Evolutionary conservation across 2,797 vertebrate species (phyloP).

Genomic region (Ispidina lecontei): DNA sequence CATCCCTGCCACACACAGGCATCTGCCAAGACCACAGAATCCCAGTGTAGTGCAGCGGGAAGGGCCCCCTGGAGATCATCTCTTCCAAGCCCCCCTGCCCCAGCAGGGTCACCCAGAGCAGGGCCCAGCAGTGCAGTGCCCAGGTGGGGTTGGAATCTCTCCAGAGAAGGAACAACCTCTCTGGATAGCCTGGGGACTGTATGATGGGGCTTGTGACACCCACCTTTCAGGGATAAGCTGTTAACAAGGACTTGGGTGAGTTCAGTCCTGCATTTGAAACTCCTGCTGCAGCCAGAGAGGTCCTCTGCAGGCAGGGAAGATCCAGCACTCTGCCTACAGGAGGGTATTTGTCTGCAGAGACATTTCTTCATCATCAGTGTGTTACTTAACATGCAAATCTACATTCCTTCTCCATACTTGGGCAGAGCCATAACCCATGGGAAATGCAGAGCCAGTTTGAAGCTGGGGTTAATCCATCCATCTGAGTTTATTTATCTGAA

Average conservation of each 20-base stretch:
- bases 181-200: neutral
- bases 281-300: neutral
- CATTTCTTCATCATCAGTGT: rapidly evolving
- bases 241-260: neutral
- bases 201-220: neutral
- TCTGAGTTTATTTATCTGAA: neutral
- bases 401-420: neutral
- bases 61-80: too few relatives aligned
- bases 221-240: neutral
- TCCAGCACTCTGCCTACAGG: neutral
- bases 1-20: neutral
- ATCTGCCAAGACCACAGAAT: neutral
- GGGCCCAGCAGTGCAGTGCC: too few relatives aligned
- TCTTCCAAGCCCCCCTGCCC: too few relatives aligned
- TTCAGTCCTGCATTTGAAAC: neutral
- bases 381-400: neutral
- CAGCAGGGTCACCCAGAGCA: too few relatives aligned
- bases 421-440: neutral
- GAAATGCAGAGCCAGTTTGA: neutral
- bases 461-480: neutral
- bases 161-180: too few relatives aligned
- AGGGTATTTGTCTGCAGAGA: neutral
- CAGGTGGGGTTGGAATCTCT: too few relatives aligned
- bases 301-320: neutral
- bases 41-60: too few relatives aligned